phyloP scores from a whole-genome alignment of 2,888 invertebrate genomes.

The Temnothorax rugatulus region DNA sequence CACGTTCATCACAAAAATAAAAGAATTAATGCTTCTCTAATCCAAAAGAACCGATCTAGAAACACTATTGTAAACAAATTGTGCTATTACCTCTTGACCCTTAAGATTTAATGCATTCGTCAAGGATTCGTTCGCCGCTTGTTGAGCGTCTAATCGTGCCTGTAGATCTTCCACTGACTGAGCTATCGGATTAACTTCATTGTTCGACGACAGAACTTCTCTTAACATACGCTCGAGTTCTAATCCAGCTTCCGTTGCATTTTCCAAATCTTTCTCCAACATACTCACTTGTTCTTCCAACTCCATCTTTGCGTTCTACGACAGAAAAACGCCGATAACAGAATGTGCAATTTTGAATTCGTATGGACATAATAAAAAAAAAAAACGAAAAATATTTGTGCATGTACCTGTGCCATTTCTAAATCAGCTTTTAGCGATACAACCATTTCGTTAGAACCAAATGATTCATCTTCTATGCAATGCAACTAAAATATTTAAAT shows the following conservation, averaged over 20 bases:
- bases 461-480: conserved; percentile 89
- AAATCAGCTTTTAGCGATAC: conserved; percentile 90
- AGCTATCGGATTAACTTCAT: conserved; percentile 88
- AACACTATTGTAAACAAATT: neutral
- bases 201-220: conserved; percentile 90
- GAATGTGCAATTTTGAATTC: conserved; percentile 4
- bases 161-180: conserved; percentile 90
- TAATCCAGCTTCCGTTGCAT: conserved; percentile 93
- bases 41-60: neutral
- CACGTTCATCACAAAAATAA: conserved; percentile 74
- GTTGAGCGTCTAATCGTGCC: conserved; percentile 89
- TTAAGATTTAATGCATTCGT: conserved; percentile 85
- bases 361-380: neutral
- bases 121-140: conserved; percentile 87
- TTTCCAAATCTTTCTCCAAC: conserved; percentile 92
- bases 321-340: conserved; percentile 9
- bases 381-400: conserved; percentile 1
- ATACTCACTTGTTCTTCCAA: conserved; percentile 90
- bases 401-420: conserved; percentile 86
- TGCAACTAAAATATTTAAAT: conserved; percentile 63
- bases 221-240: conserved; percentile 91
- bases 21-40: conserved; percentile 47
- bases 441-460: conserved; percentile 91
- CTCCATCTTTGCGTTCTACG: conserved; percentile 85
- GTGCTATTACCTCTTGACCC: conserved; percentile 84